Evolutionary conservation across 2,113 vertebrate species (phyloP), one percentile per base, ranked within the genome.

Genomic region (Empidonax traillii): DNA sequence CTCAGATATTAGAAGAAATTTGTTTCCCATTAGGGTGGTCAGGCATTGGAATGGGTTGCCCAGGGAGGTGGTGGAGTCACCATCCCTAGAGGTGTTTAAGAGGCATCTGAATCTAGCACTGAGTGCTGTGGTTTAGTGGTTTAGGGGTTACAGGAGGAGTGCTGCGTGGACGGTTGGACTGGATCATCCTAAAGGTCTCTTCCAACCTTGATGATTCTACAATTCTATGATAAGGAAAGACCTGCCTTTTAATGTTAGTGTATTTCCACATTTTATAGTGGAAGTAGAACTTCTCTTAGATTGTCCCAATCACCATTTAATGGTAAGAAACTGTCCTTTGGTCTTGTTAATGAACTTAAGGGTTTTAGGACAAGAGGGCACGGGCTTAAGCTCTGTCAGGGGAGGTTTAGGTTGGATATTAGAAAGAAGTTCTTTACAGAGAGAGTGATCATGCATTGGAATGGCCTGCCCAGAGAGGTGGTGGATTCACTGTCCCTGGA

Each of bases 231-330:
- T 22, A 20, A 55, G 59, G 27, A 53, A 73, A 46, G 5, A 31
- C 0, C 1, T 8, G 9, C 16, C 30, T 63, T 43, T 31, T 14
- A 39, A 25, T 2, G 1, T 33, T 11, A 52, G 30, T 2, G 1
- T 2, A 52, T 27, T 52, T 52, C 51, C 51, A 52, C 43, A n/a
- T 49, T 79, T 58, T 12, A 37, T 0, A 51, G n/a, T 25, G 14
- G 13, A 77, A 66, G 21, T 0, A 86, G 18, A 51, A 39, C 15
- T 16, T 56, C 49, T 37, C 43, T 61, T 9, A 55, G 24, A 51
- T 18, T 43, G 43, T 4, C 21, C 55, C 9, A 17, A 31, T 9
- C 0, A 7, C 6, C 9, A 18, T 53, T 47, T 68, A 21, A 49
- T 7, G 12, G 14, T 23, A 71, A 10, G 24, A 59, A 61, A 33